Evolutionary conservation across 2,888 invertebrate species (phyloP), one percentile per base, ranked within the genome.

Genomic region (Calameuta idolon): DNA sequence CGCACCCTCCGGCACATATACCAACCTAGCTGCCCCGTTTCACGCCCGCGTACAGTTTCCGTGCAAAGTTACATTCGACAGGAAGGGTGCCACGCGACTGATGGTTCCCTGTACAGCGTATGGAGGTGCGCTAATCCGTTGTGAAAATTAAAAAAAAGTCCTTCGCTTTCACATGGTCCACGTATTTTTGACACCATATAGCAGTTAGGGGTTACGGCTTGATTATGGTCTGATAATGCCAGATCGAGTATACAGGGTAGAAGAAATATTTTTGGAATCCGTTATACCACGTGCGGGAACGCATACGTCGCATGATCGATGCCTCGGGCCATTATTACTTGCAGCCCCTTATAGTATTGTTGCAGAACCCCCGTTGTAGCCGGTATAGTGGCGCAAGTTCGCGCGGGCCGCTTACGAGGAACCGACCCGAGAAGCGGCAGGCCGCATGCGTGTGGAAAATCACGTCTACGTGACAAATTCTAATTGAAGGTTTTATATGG

Each of bases 391-490:
- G 23, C 23, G 55, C 55, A 23, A 55, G 55, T 55, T 23, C 55
- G 55, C 55, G 23, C 55, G 55, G 55, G 23, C 55, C 55, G 55
- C 23, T 55, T 55, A 55, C 55, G 55, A 55, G 55, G 55, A 55
- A 55, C 23, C 55, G 15, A 5, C 55, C 71, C 71, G 71, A 12
- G 71, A 71, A 31, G 71, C 71, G 71, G 33, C 71, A 35, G 55
- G 73, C 76, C 76, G 73, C 75, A 75, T 78, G 73, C 75, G 78
- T 75, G 78, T 75, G 23, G 55, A 78, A 81, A 83, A 82, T 82
- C 81, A 81, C 81, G 76, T 79, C 87, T 90, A 89, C 90, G 90
- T 90, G 90, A 89, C 90, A 88, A 90, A 90, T 90, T 87, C 86
- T 89, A 89, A 90, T 89, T 89, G 90, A 88, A 90, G 89, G 75